These are phyloP conservation scores for Thripadectes ignobilis DNA, from an alignment of 2,797 vertebrate species.

Conservation along the genomic window DNA sequence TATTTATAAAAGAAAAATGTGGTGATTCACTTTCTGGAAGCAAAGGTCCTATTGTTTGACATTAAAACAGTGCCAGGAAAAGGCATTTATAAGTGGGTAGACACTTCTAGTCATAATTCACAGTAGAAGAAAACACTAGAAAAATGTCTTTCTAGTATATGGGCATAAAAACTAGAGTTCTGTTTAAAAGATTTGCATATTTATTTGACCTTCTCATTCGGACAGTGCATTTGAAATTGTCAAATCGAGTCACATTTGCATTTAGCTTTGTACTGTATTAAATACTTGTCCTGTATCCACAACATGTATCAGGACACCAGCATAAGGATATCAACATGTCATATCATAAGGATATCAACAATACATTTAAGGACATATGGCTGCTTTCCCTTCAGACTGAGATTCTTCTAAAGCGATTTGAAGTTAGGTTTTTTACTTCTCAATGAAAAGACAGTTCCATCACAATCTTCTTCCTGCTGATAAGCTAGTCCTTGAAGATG, in stretches of 20 bases:
- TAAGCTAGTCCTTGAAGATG: background rate
- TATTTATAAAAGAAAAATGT: background rate
- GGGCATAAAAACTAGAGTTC: background rate
- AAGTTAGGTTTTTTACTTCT: background rate
- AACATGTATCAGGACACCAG: background rate
- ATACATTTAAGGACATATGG: background rate
- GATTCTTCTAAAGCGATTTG: background rate
- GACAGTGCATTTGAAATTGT: background rate
- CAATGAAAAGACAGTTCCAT: background rate
- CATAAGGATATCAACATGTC: background rate
- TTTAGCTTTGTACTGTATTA: background rate
- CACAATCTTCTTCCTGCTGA: background rate
- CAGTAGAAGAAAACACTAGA: background rate
- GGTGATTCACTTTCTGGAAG: background rate
- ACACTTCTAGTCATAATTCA: background rate
- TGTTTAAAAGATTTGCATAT: background rate
- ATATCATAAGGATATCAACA: background rate
- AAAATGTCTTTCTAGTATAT: background rate
- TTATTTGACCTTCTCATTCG: background rate
- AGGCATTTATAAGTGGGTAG: background rate
- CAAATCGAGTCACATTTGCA: background rate
- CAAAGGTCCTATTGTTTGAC: background rate
- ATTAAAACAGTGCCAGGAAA: background rate
- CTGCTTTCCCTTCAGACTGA: background rate
- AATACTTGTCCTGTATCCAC: background rate